A percentile compares a stretch with the other conserved stretches of the same genome.
These are phyloP conservation scores for Steinernema scapterisci DNA, from an alignment of 2,888 invertebrate species.

Conservation along the genomic window DNA sequence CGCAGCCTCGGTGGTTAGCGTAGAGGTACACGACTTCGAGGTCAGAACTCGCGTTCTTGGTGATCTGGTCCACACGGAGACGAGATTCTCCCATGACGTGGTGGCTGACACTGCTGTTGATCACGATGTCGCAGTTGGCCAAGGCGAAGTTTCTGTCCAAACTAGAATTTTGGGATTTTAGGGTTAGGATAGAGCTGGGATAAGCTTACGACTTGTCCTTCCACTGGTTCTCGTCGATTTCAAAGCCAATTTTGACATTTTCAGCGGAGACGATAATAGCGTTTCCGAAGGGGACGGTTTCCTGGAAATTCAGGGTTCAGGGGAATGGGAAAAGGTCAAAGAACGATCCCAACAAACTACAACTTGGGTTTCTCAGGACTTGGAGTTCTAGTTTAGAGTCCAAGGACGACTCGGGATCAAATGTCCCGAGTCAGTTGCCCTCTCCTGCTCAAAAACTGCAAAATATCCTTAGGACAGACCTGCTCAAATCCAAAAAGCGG, in stretches of 20 bases:
- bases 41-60: constrained; percentile 87
- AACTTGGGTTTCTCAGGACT: no score
- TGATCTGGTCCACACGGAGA: constrained; percentile 83
- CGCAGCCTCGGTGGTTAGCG: constrained; percentile 92
- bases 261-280: constrained; percentile 88
- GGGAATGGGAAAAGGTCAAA: no score
- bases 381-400: no score
- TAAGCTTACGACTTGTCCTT: constrained; percentile 73
- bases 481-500: constrained; percentile 54
- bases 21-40: constrained; percentile 87
- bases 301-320: no score
- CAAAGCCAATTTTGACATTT: constrained; percentile 81
- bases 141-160: constrained; percentile 53
- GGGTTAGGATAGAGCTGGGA: not conserved
- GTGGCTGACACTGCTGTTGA: constrained; percentile 84
- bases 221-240: constrained; percentile 98
- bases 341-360: no score
- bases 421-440: no score
- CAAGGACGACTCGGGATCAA: no score
- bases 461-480: no score
- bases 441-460: no score
- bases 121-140: constrained; percentile 81
- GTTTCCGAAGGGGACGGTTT: constrained; percentile 88
- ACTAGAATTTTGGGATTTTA: constrained; percentile 33
- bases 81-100: constrained; percentile 88